Base-by-base conservation (phyloP, 1,140 invertebrate species). In the Ceratitis capitata region DNA sequence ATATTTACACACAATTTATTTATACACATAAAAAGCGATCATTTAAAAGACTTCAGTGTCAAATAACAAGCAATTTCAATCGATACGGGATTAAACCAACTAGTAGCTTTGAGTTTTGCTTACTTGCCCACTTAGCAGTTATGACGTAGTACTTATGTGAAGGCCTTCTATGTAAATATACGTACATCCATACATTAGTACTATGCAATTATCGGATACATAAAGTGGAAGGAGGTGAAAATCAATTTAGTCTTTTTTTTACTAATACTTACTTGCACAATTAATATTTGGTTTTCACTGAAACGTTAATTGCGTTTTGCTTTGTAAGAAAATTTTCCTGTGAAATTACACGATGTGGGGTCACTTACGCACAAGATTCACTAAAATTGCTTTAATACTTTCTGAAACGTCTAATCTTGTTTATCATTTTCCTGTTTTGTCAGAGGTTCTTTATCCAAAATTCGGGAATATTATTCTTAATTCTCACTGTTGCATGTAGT, bases 181-280 rank as follows among this genome's bases (percentile, higher is more conserved):
- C n/a, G n/a, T n/a, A n/a, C n/a, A n/a, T n/a, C n/a, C n/a, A n/a
- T n/a, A 78, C 26, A 78, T 78, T 78, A 16, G 12, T 35, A 16
- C 5, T 45, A n/a, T 26, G 35, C 69, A 78, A 19, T 45, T 42
- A 78, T 45, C 39, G 39, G 69, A 78, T 78, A 78, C 69, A 69
- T 19, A 69, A 69, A 69, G 61, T 69, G 61, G 61, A 39, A 35
- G 61, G 61, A 35, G 61, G 16, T 32, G 14, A 4, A 69, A 69
- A 69, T 14, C 32, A 5, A n/a, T n/a, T 35, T 7, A 14, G 14
- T 69, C 26, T 69, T 69, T 69, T 35, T 14, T n/a, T n/a, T n/a
- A n/a, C n/a, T 69, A 69, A 69, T 69, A 69, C 61, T 69, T 32
- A 69, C 61, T 69, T 39, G 61, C 29, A 69, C 32, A 69, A 69